Percentiles rank a stretch among this genome's conserved stretches.
phyloP scores from a whole-genome alignment of 2,113 vertebrate species.

The Agapornis roseicollis region DNA sequence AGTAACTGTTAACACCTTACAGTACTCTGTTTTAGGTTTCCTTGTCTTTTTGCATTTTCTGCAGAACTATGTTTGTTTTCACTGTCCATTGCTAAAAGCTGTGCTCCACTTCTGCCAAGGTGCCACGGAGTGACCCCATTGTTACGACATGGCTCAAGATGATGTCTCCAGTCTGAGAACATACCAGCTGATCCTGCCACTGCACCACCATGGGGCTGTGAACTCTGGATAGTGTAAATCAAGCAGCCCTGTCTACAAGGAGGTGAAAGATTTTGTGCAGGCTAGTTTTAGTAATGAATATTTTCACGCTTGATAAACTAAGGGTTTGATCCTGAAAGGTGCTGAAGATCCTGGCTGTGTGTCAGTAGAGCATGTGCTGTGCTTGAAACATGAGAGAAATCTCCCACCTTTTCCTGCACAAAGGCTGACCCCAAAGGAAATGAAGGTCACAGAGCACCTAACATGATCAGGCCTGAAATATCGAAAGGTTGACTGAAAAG shows the following conservation, averaged over 20 bases:
- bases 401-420: not conserved
- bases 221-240: not conserved
- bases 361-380: fast-evolving
- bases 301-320: not conserved
- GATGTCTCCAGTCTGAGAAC: not conserved
- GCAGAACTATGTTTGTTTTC: not conserved
- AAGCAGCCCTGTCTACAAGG: not conserved
- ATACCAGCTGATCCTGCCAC: not conserved
- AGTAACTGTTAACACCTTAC: not conserved
- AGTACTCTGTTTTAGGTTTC: not conserved
- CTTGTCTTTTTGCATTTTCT: not conserved
- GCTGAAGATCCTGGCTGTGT: not conserved
- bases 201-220: fast-evolving
- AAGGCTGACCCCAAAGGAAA: not conserved
- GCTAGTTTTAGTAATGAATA: not conserved
- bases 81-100: fast-evolving
- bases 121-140: fast-evolving
- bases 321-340: not conserved
- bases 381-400: not conserved
- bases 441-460: not conserved
- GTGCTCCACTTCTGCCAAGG: not conserved
- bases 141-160: not conserved
- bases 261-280: not conserved
- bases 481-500: not conserved
- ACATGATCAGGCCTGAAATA: not conserved